Base-by-base conservation (phyloP, 2,797 vertebrate species). In the Crenuchus spilurus region DNA sequence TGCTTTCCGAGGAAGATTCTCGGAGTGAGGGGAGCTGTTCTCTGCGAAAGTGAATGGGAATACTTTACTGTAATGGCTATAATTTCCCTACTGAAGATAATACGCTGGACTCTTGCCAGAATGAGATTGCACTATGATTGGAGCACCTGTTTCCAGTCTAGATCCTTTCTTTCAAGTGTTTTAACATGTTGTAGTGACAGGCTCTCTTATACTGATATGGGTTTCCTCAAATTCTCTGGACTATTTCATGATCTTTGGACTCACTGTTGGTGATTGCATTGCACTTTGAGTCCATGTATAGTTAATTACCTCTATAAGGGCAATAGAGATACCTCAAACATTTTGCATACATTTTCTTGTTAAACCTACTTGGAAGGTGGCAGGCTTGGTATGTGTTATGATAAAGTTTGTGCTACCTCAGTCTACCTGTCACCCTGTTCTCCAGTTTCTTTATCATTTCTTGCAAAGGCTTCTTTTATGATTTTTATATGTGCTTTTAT, bases 51-150 rank as follows among this genome's bases (percentile, higher is more conserved):
- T 88, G 87, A 86, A 91, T 92, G 90, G 90, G 83, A 91, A 88
- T 88, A 87, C 88, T 92, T 92, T 88, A 79, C 87, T 86, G 84
- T 91, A 92, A 92, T 90, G 82, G 88, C 89, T 84, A 75, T 89
- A 75, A 88, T 91, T 91, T 89, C 84, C 88, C 83, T 75, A 80
- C 78, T 84, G 84, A 87, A 85, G 87, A 87, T 90, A 87, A 90
- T 84, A 81, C 79, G 70, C 79, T 74, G 77, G 57, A 74, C 48
- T 73, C 80, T 81, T 87, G 88, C 87, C 88, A 90, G 85, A 84
- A 79, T 72, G 73, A 80, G 82, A 84, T 78, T 86, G 82, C 83
- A 67, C 76, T 84, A 84, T 80, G 82, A 82, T 85, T 74, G 41
- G 72, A 85, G 80, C 90, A 90, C 84, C 78, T 90, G 88, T 88